Conservation (phyloP, 2,888 invertebrate species). For the Lithodes maja region DNA sequence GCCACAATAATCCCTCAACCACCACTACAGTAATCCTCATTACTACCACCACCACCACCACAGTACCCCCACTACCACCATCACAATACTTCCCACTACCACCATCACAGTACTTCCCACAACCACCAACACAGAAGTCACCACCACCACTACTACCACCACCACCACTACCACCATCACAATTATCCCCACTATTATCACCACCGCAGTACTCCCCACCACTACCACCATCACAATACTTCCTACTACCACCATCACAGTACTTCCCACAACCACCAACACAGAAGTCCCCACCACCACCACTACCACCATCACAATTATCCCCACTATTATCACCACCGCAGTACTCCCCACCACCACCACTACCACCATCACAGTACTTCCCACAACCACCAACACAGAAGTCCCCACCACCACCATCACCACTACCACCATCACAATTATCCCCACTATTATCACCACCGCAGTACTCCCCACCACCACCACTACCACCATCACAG, state of each 20-base stretch:
- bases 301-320: no score
- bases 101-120: background rate
- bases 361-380: background rate
- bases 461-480: background rate
- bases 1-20: background rate
- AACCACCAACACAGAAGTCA: background rate
- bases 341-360: background rate
- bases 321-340: background rate
- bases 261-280: no score
- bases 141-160: background rate
- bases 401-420: background rate
- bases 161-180: conserved; percentile 8
- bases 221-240: background rate
- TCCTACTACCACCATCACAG: background rate
- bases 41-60: background rate
- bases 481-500: background rate
- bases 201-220: background rate
- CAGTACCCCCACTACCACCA: background rate
- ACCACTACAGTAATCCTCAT: background rate
- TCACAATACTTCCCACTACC: background rate
- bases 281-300: background rate
- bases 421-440: background rate
- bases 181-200: background rate
- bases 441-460: background rate
- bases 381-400: background rate